Percentiles rank a stretch among this genome's conserved stretches.
phyloP scores from a whole-genome alignment of 1,140 invertebrate species.

The Rhopalosiphum padi region DNA sequence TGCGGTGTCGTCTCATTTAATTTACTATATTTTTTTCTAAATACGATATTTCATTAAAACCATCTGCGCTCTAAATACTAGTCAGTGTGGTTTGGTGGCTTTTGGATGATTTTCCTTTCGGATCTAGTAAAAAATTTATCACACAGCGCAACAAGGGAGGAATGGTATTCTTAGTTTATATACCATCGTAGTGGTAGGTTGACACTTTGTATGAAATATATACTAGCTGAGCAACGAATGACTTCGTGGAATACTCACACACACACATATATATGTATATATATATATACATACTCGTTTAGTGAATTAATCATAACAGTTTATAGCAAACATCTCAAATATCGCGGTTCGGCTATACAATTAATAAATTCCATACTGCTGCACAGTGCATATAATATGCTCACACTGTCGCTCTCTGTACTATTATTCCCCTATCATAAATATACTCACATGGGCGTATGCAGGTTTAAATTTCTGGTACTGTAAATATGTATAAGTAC shows the following conservation, averaged over 20 bases:
- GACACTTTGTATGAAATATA: conserved; percentile 11
- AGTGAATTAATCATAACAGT: conserved; percentile 32
- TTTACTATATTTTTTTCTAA: background rate
- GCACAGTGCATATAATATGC: background rate
- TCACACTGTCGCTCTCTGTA: background rate
- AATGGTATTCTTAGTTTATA: conserved; percentile 3
- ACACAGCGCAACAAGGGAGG: background rate
- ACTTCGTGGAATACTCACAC: background rate
- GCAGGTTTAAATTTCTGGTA: too few relatives aligned
- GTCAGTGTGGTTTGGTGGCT: background rate
- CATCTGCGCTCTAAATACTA: background rate
- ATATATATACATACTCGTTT: background rate
- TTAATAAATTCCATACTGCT: background rate
- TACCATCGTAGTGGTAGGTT: background rate
- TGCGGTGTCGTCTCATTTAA: background rate
- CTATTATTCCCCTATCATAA: too few relatives aligned
- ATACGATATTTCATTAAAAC: background rate
- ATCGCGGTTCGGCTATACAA: background rate
- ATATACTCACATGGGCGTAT: too few relatives aligned
- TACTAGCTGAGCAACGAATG: background rate
- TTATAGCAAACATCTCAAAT: background rate
- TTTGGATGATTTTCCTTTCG: background rate
- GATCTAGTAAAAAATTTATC: conserved; percentile 1
- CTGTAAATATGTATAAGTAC: too few relatives aligned
- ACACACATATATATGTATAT: background rate